Percentiles rank a stretch among this genome's conserved stretches.
phyloP scores from a whole-genome alignment of 1,140 invertebrate genomes.

The Yoshiicerus persimilis region DNA sequence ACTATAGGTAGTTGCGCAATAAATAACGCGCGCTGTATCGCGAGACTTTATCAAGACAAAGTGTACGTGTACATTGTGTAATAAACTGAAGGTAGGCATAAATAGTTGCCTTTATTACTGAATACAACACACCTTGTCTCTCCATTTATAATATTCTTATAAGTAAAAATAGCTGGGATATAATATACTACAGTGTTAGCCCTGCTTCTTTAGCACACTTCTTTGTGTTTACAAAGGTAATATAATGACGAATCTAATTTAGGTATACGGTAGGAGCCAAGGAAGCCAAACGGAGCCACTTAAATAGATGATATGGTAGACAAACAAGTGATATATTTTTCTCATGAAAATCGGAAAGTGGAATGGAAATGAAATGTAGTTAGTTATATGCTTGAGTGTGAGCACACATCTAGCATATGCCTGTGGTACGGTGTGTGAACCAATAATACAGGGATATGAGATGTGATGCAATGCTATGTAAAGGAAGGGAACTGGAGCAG shows the following conservation, averaged over 20 bases:
- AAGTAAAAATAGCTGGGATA: too few relatives aligned
- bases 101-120: too few relatives aligned
- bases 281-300: not conserved
- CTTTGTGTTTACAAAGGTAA: not conserved
- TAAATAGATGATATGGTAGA: not conserved
- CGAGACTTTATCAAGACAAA: too few relatives aligned
- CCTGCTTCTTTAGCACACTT: too few relatives aligned
- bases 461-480: not conserved
- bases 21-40: too few relatives aligned
- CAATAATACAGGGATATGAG: not conserved
- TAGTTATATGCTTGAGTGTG: not conserved
- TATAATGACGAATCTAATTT: not conserved
- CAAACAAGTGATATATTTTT: not conserved
- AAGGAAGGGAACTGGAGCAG: not conserved
- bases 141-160: too few relatives aligned
- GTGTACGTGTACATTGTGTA: too few relatives aligned
- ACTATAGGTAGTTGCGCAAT: too few relatives aligned
- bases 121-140: too few relatives aligned
- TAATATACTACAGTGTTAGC: too few relatives aligned
- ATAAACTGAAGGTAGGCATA: too few relatives aligned
- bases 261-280: not conserved
- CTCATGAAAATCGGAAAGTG: not conserved
- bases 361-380: not conserved
- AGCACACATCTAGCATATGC: too few relatives aligned
- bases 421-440: not conserved